Evolutionary conservation across 35 echinoderm and acorn worm species (phyloP).

Genomic region (Apostichopus japonicus): DNA sequence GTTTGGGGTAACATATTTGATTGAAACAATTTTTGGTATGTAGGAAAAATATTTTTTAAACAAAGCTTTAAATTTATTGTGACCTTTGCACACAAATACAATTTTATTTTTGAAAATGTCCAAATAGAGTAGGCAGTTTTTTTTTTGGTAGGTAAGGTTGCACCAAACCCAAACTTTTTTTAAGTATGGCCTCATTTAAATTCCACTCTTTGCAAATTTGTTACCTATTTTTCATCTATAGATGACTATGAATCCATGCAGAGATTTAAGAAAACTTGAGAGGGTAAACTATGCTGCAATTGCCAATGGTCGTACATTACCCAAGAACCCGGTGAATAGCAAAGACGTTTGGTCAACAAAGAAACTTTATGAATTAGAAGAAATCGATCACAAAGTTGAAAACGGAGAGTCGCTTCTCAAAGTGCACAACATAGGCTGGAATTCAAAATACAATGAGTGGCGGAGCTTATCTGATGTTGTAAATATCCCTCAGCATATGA

Average conservation of each 20-base stretch:
- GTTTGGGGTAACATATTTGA: no score
- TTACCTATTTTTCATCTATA: background rate
- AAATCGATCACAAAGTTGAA: background rate
- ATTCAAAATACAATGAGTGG: slow-evolving; percentile 12
- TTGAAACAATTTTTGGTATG: no score
- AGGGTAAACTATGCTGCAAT: slow-evolving; percentile 3
- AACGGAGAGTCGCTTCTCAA: background rate
- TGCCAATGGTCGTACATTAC: background rate
- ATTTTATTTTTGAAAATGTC: no score
- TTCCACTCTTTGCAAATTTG: no score
- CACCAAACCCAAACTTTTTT: no score
- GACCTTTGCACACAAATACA: no score
- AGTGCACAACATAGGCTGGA: slow-evolving; percentile 17
- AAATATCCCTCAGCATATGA: slow-evolving; percentile 4
- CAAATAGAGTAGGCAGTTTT: no score
- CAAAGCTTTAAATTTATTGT: no score
- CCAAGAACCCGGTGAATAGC: no score
- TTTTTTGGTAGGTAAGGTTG: no score
- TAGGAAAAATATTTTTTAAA: no score
- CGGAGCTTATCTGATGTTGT: background rate
- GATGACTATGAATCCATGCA: background rate
- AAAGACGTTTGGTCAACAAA: background rate
- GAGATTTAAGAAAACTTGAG: background rate
- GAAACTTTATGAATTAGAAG: background rate
- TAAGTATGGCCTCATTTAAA: no score